Evolutionary conservation across 1,140 invertebrate genomes (phyloP), one percentile per base, ranked within the genome.

Genomic region (Euschistus heros): DNA sequence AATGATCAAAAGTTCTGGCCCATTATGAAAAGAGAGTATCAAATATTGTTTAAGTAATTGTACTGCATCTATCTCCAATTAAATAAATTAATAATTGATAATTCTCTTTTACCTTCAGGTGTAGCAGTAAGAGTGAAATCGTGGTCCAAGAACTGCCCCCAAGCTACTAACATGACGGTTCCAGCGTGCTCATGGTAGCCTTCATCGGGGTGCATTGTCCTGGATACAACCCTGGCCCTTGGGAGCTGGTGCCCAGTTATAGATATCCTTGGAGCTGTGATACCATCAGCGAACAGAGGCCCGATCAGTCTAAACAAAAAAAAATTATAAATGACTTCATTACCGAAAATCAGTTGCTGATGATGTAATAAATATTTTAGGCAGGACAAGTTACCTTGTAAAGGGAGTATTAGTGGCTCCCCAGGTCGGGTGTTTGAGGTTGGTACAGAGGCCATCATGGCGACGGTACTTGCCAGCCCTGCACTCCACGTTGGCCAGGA

Each of bases 71-170:
- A n/a, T n/a, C n/a, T n/a, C n/a, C n/a, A n/a, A n/a, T n/a, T n/a
- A n/a, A n/a, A n/a, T n/a, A n/a, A n/a, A n/a, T n/a, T n/a, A n/a
- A n/a, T n/a, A n/a, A n/a, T n/a, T n/a, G n/a, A n/a, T n/a, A n/a
- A n/a, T 37, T 1, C 10, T 37, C 6, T 10, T 13, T 77, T 80
- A 91, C 89, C 89, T 67, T 92, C 76, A 65, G 89, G 89, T 33
- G 89, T 92, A 30, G 82, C 91, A 60, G 90, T 93, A 13, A 94
- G 80, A 0, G 91, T 94, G 70, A 92, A 88, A 74, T 95, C 92
- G 77, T 95, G 92, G 75, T 94, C 92, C 83, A 94, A 91, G 75
- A 94, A 93, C 77, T 95, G 92, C 70, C 91, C 92, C 91, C 91
- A 94, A 62, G 91, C 90, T 66, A 94, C 92, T 50, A 94, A 83